phyloP scores from a whole-genome alignment of 53 echinoderm and acorn worm genomes.

The Arbacia lixula region DNA sequence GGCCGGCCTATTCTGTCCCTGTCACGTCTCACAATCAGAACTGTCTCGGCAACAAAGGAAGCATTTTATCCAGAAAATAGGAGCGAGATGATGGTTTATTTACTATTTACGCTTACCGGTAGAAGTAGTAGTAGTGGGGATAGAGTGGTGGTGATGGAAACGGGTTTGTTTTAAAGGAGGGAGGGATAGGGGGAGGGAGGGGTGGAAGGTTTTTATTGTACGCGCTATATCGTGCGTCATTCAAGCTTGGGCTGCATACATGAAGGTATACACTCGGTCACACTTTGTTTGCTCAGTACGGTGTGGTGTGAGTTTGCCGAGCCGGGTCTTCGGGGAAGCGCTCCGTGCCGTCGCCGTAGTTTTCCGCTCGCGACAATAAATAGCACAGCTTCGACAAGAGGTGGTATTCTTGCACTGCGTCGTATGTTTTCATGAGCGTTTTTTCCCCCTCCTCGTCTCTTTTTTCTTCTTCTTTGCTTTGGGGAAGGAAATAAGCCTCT shows the following conservation, averaged over 20 bases:
- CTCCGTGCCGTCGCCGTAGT: constrained; percentile 48
- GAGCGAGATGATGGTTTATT: no score
- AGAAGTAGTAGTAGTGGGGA: no score
- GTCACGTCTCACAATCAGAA: no score
- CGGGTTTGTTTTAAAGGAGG: not conserved
- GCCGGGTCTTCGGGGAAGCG: constrained; percentile 5
- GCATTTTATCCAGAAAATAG: no score
- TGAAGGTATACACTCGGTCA: constrained; percentile 23
- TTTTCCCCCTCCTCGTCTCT: not conserved
- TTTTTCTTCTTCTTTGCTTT: not conserved
- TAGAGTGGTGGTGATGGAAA: not conserved
- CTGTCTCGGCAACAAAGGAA: no score
- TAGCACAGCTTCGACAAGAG: constrained; percentile 17
- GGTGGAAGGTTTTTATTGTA: no score
- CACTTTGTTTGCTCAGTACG: constrained; percentile 31
- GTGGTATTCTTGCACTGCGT: constrained; percentile 14
- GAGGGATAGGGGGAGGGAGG: not conserved
- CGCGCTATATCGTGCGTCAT: no score
- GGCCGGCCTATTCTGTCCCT: no score
- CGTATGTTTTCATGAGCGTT: constrained; percentile 23
- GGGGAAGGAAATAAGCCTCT: constrained; percentile 42
- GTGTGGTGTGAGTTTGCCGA: constrained; percentile 24
- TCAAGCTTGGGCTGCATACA: no score
- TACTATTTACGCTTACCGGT: no score
- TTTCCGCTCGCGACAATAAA: constrained; percentile 14